Percentiles rank a stretch among this genome's conserved stretches.
These are phyloP conservation scores for Cryptoprocta ferox DNA, from an alignment of 2,797 vertebrate genomes.

Conservation along the genomic window DNA sequence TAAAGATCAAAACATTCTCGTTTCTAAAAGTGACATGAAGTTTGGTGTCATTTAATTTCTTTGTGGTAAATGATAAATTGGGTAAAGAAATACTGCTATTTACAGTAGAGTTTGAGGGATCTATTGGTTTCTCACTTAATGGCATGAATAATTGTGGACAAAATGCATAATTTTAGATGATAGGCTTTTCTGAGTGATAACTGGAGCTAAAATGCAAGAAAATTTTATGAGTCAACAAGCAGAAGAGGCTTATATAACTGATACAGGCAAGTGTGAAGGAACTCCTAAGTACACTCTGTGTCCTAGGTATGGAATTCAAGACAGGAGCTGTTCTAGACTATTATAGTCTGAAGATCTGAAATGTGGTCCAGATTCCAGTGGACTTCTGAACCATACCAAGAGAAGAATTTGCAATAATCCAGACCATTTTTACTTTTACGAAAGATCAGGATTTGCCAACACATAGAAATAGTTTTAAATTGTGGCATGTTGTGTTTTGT, in stretches of 20 bases:
- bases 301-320: not conserved
- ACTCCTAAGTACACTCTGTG: not conserved
- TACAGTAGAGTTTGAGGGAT: not conserved
- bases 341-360: not conserved
- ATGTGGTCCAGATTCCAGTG: not conserved
- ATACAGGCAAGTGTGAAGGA: not conserved
- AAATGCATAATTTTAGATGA: not conserved
- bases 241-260: not conserved
- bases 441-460: not conserved
- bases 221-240: not conserved
- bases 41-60: not conserved
- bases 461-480: conserved; percentile 11
- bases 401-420: not conserved
- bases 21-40: not conserved
- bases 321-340: not conserved
- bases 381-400: not conserved
- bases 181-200: not conserved
- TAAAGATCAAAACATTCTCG: not conserved
- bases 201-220: not conserved
- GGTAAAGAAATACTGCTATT: not conserved
- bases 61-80: not conserved
- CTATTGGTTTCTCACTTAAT: not conserved
- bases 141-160: not conserved
- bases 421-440: not conserved
- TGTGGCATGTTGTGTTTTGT: not conserved